Percentiles rank a stretch among this genome's conserved stretches.
Evolutionary conservation across 2,113 vertebrate species (phyloP).

Genomic region (Odobenus rosmarus): DNA sequence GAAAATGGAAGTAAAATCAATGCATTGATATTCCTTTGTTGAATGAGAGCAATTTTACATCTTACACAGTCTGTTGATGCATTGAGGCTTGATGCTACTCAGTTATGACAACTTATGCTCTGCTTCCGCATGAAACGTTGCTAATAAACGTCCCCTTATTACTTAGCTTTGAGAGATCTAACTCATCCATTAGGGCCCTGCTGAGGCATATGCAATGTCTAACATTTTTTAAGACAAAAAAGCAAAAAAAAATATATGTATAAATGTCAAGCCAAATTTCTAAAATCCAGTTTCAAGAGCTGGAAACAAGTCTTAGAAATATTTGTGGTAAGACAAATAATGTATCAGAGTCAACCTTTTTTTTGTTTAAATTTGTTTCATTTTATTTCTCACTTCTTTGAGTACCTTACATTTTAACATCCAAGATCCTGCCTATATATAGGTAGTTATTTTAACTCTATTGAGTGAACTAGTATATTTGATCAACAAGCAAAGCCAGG

Average conservation of each 20-base stretch:
- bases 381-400: neutral
- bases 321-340: neutral
- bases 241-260: neutral
- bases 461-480: neutral
- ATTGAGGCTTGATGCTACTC: neutral
- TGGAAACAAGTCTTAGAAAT: neutral
- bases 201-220: neutral
- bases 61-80: neutral
- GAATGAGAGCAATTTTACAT: neutral
- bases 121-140: neutral
- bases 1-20: neutral
- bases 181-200: neutral
- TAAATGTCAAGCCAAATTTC: neutral
- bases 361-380: neutral
- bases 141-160: neutral
- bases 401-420: neutral
- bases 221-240: neutral
- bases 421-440: accelerated
- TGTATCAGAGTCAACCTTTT: neutral
- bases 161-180: neutral
- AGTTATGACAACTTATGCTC: neutral
- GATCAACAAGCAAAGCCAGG: neutral
- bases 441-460: neutral
- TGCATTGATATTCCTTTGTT: neutral
- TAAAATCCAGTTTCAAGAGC: neutral